These are phyloP conservation scores for Drosophila kurseongensis DNA, from an alignment of 1,140 invertebrate genomes.

Conservation along the genomic window DNA sequence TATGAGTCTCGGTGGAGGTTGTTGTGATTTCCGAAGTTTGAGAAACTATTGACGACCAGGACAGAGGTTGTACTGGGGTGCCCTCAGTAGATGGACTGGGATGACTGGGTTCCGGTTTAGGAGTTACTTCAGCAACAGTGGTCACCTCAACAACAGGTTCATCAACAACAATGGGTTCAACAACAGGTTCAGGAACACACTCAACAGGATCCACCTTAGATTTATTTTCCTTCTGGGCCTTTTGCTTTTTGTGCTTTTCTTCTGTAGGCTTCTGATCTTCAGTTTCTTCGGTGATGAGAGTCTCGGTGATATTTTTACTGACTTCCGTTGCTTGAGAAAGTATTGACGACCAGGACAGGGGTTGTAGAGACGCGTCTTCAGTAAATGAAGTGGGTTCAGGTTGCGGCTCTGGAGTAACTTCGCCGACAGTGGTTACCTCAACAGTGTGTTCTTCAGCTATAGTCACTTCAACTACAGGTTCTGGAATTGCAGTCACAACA, in stretches of 20 bases:
- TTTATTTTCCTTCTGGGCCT: conserved; percentile 40
- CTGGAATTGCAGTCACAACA: background rate
- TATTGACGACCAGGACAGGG: conserved; percentile 1
- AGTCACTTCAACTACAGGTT: background rate
- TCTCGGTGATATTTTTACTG: background rate
- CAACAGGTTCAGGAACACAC: background rate
- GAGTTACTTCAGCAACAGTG: background rate
- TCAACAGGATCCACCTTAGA: background rate
- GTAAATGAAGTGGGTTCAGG: background rate
- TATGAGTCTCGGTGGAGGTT: too few relatives aligned
- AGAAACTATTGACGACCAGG: conserved; percentile 26
- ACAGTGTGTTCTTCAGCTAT: background rate
- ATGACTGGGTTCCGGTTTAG: background rate
- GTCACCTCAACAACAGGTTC: background rate
- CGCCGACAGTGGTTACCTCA: background rate
- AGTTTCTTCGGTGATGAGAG: background rate
- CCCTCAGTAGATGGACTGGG: background rate
- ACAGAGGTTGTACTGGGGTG: background rate
- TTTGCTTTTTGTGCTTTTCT: background rate
- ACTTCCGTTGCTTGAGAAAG: conserved; percentile 2
- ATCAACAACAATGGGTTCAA: background rate
- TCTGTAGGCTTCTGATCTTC: background rate
- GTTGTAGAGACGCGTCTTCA: background rate
- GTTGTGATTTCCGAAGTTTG: background rate
- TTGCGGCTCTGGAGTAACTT: background rate